Evolutionary conservation across 2,797 vertebrate species (phyloP), one percentile per base, ranked within the genome.

Genomic region (Apodemus agrarius): DNA sequence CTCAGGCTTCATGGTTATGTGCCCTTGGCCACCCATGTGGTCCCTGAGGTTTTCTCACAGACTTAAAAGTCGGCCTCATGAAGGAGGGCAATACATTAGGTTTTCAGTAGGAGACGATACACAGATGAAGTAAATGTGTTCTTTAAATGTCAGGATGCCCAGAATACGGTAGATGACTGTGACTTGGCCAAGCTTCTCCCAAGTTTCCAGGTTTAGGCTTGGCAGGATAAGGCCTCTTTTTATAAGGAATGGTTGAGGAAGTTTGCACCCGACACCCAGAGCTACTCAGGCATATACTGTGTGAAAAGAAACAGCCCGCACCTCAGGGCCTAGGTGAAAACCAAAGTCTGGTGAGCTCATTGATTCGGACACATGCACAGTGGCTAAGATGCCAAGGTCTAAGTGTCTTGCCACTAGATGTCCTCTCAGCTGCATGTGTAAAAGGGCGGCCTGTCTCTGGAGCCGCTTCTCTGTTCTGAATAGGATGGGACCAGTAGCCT

Each of bases 401-500:
- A 72, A 79, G 37, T 72, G 72, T 65, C 52, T 78, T 3, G 3
- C 9, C 3, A 14, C 43, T 57, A 14, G 4, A 11, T 4, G 19
- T 49, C 21, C 31, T 49, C 0, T 3, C n/a, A n/a, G n/a, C 34
- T 72, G 26, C 37, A 46, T 43, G 67, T 89, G 43, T 86, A 72
- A 65, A 46, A 43, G 29, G 49, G 31, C 26, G 16, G 61, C 29
- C 67, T 19, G 26, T 31, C 61, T 43, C 59, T 24, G 75, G 80
- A 74, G 63, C 40, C 10, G 49, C 75, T 49, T n/a, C 43, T 49
- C 74, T 8, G 37, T 21, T 74, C 3, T 99, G 98, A 92, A 99
- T 97, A 0, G 99, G 99, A 90, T 99, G 99, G n/a, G 99, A 99
- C 99, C 99, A 99, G 98, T 99, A 99, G 54, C 99, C 99, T 0